phyloP scores from a whole-genome alignment of 2,888 invertebrate species.

The Torymus tubicola region DNA sequence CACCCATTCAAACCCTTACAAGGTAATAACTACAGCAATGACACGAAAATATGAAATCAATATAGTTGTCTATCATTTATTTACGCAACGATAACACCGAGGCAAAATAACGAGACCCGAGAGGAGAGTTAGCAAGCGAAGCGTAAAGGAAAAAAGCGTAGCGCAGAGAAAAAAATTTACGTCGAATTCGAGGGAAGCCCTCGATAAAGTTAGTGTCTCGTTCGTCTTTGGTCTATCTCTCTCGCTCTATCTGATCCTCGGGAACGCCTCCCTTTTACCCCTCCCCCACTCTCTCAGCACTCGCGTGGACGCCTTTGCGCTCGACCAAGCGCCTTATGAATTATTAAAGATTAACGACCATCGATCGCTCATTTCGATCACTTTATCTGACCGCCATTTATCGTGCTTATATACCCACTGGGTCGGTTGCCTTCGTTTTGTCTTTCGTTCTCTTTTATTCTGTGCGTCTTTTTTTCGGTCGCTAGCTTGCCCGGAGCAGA shows the following conservation, averaged over 20 bases:
- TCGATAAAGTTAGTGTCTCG: conserved; percentile 12
- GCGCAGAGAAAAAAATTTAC: background rate
- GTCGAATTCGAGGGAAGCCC: background rate
- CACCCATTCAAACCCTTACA: too few species aligned
- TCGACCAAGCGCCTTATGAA: conserved; percentile 25
- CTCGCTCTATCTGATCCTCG: conserved; percentile 21
- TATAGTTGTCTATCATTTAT: conserved; percentile 2
- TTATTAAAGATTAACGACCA: conserved; percentile 47
- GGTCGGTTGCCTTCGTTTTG: background rate
- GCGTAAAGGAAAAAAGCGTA: too few species aligned
- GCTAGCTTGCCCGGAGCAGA: background rate
- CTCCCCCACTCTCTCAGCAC: background rate
- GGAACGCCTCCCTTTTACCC: conserved; percentile 2
- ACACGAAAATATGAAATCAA: background rate
- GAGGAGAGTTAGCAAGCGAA: too few species aligned
- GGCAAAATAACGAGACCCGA: background rate
- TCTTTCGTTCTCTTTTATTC: background rate
- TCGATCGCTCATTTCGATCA: conserved; percentile 37
- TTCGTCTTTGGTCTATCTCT: conserved; percentile 25
- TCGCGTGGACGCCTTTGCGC: background rate
- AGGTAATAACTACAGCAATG: too few species aligned
- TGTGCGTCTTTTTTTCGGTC: background rate
- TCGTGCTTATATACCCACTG: background rate
- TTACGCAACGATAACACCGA: background rate
- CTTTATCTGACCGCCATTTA: conserved; percentile 30